Evolutionary conservation across 2,888 invertebrate genomes (phyloP).

Genomic region (Lepidochrysops patricia): DNA sequence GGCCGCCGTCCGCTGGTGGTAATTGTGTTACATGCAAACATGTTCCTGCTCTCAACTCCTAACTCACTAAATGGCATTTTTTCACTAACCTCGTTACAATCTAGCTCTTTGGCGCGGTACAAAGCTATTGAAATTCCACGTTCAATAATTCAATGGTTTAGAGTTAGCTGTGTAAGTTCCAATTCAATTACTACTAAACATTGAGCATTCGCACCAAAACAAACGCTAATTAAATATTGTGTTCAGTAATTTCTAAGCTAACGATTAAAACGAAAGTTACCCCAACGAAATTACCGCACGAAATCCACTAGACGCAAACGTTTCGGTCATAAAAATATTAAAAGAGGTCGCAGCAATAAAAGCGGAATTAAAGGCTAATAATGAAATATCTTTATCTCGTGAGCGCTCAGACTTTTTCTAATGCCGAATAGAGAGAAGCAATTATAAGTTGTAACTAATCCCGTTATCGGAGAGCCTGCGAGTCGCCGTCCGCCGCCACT

Average conservation of each 20-base stretch:
- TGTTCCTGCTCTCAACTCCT: slow-evolving; percentile 19
- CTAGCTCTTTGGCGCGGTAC: neutral
- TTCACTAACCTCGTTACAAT: slow-evolving; percentile 11
- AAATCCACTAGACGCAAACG: neutral
- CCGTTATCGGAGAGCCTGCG: slow-evolving; percentile 38
- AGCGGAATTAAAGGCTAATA: slow-evolving; percentile 9
- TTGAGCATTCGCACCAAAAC: too few species aligned
- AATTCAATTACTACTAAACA: too few species aligned
- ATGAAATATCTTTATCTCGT: slow-evolving; percentile 8
- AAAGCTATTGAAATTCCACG: neutral
- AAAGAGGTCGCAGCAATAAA: slow-evolving; percentile 8
- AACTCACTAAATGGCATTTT: slow-evolving; percentile 19
- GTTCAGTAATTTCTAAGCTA: neutral
- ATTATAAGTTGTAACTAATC: slow-evolving; percentile 72
- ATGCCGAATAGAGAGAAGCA: slow-evolving; percentile 62
- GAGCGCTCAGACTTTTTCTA: slow-evolving; percentile 40
- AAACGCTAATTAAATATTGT: neutral
- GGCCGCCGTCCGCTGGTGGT: slow-evolving; percentile 28
- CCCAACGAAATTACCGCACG: neutral
- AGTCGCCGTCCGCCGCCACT: slow-evolving; percentile 42
- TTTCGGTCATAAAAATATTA: neutral
- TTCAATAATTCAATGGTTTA: neutral
- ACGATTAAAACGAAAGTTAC: neutral
- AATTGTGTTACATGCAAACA: slow-evolving; percentile 24
- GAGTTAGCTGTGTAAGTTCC: too few species aligned